These are phyloP conservation scores for Atrina japonica DNA, from an alignment of 2,888 invertebrate species.

Conservation along the genomic window DNA sequence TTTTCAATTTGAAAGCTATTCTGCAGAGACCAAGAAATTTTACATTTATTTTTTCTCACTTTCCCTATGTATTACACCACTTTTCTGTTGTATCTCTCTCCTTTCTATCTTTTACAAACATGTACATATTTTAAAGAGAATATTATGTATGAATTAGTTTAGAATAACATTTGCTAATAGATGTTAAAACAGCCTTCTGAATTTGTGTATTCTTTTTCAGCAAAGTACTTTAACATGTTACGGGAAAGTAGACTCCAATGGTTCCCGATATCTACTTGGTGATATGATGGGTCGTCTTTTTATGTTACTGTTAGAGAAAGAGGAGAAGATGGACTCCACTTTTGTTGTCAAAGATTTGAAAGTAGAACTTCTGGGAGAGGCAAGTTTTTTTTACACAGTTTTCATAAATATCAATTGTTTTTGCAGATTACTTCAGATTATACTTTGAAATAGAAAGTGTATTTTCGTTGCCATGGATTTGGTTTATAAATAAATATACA, in stretches of 20 bases:
- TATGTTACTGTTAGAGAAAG: conserved; percentile 95
- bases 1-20: too few relatives aligned
- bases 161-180: not conserved
- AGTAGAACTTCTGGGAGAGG: conserved; percentile 91
- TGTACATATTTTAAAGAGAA: too few relatives aligned
- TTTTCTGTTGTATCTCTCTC: too few relatives aligned
- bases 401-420: not conserved
- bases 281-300: conserved; percentile 97
- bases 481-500: too few relatives aligned
- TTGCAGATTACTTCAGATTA: too few relatives aligned
- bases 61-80: too few relatives aligned
- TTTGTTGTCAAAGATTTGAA: conserved; percentile 93
- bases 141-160: too few relatives aligned
- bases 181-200: not conserved
- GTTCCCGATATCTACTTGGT: conserved; percentile 92
- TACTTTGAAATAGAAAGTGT: not conserved
- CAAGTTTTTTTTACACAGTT: conserved; percentile 44
- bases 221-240: conserved; percentile 97
- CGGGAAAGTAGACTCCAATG: conserved; percentile 94
- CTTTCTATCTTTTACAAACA: too few relatives aligned
- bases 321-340: conserved; percentile 85
- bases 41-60: too few relatives aligned
- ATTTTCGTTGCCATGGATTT: not conserved
- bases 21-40: too few relatives aligned
- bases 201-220: too few relatives aligned